Evolutionary conservation across 2,797 vertebrate genomes (phyloP), one percentile per base, ranked within the genome.

Genomic region (Neosilurus hyrtlii): DNA sequence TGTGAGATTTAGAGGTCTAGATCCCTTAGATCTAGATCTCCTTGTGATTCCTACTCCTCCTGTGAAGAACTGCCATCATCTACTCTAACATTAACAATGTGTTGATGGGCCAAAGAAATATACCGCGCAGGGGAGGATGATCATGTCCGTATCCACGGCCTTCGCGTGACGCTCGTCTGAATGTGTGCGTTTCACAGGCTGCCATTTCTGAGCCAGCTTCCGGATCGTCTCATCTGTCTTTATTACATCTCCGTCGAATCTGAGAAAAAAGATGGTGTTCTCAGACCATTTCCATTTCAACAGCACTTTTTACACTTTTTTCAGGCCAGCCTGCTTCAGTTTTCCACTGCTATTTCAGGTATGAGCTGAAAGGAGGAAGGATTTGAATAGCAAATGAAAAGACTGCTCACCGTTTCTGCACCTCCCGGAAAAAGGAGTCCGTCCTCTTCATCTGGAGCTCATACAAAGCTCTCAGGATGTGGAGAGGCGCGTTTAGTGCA

Each of bases 381-480:
- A 18, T 66, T 67, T 56, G 0, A 20, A 30, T 2, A 65, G 11
- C 2, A 22, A 54, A n/a, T 5, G 3, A 37, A 80, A 81, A 24
- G 35, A 14, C 35, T 12, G 24, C 93, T 79, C 84, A 99, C 97
- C 97, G 96, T 90, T 97, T 98, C 75, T 99, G 97, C 87, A 99
- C 96, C 88, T 99, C 97, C 86, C 97, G 89, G 89, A 99, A 98
- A 91, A 98, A 98, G 0, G 96, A 97, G 87, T 99, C 97, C 0
- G 96, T 98, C 90, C 94, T 96, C 87, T 98, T 98, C 97, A 98
- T 98, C 87, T 99, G 97, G 86, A 98, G 71, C 86, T 99, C 98
- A 18, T 97, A 99, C 94, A 99, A 96, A 83, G 98, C 97, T 85
- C 98, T 93, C 84, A 99, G 94, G 68, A 99, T 96, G 87, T 97